A percentile compares a stretch with the other conserved stretches of the same genome.
phyloP scores from a whole-genome alignment of 2,113 vertebrate species.

The Brachyhypopomus gauderio region DNA sequence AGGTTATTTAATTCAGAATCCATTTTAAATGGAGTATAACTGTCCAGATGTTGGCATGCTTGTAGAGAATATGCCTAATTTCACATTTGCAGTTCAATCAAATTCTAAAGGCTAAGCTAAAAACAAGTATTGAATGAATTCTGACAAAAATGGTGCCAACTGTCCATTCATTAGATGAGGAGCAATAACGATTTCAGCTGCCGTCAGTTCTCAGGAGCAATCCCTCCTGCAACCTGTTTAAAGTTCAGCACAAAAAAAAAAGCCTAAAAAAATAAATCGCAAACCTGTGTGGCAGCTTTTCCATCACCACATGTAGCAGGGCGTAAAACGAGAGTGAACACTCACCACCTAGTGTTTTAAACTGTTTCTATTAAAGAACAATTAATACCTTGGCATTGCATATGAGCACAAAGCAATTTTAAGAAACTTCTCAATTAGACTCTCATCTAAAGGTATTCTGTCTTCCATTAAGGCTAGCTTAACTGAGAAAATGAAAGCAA shows the following conservation, averaged over 20 bases:
- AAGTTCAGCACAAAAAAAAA: slow-evolving; percentile 34
- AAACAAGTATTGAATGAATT: slow-evolving; percentile 42
- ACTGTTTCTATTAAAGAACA: slow-evolving; percentile 37
- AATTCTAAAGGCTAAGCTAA: slow-evolving; percentile 27
- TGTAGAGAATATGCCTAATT: slow-evolving; percentile 31
- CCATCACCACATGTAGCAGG: not conserved
- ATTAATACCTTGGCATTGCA: slow-evolving; percentile 18
- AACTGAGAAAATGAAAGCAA: not conserved
- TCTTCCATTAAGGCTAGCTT: not conserved
- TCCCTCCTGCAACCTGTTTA: slow-evolving; percentile 9
- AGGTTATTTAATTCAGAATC: not conserved
- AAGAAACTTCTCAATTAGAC: not conserved
- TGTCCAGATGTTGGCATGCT: slow-evolving; percentile 2
- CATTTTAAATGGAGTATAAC: not conserved
- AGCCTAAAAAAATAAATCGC: slow-evolving; percentile 23
- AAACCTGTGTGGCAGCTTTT: slow-evolving; percentile 22
- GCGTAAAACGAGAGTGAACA: not conserved
- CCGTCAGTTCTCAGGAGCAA: slow-evolving; percentile 39
- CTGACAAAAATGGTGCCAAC: slow-evolving; percentile 26
- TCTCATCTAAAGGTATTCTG: not conserved
- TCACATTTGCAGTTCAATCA: slow-evolving; percentile 26
- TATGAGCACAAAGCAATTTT: slow-evolving; percentile 20
- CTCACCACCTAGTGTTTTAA: slow-evolving; percentile 40
- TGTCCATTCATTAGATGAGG: slow-evolving; percentile 24
- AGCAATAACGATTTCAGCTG: slow-evolving; percentile 39